phyloP scores from a whole-genome alignment of 2,888 invertebrate species.

The Lochmaea capreae region DNA sequence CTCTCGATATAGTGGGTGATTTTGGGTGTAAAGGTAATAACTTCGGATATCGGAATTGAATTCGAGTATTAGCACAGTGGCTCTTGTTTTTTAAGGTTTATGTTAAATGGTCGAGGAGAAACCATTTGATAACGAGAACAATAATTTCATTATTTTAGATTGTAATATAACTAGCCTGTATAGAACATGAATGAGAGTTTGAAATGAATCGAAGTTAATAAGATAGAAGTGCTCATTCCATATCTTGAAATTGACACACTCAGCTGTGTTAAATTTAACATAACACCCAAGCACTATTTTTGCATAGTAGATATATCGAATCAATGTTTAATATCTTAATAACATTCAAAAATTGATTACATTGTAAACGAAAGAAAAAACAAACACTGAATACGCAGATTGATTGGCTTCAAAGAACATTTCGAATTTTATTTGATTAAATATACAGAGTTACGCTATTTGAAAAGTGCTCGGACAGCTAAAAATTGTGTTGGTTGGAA shows the following conservation, averaged over 20 bases:
- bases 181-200: not conserved
- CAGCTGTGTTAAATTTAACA: slow-evolving; percentile 40
- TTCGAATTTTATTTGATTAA: slow-evolving; percentile 21
- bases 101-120: not conserved
- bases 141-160: not conserved
- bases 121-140: not conserved
- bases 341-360: slow-evolving; percentile 33
- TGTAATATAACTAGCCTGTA: not conserved
- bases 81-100: too few relatives aligned
- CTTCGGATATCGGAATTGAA: too few relatives aligned
- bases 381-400: slow-evolving; percentile 25
- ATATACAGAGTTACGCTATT: slow-evolving; percentile 4
- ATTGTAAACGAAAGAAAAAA: slow-evolving; percentile 30
- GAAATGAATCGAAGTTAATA: not conserved
- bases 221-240: not conserved
- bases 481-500: not conserved
- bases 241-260: slow-evolving; percentile 28
- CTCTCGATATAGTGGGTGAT: too few relatives aligned
- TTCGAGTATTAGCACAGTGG: too few relatives aligned
- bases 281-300: slow-evolving; percentile 48
- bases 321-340: slow-evolving; percentile 37
- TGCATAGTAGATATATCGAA: slow-evolving; percentile 44
- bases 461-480: not conserved
- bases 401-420: slow-evolving; percentile 22
- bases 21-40: too few relatives aligned